Evolutionary conservation across 2,797 vertebrate genomes (phyloP).

Genomic region (Ctenopoma multispine): DNA sequence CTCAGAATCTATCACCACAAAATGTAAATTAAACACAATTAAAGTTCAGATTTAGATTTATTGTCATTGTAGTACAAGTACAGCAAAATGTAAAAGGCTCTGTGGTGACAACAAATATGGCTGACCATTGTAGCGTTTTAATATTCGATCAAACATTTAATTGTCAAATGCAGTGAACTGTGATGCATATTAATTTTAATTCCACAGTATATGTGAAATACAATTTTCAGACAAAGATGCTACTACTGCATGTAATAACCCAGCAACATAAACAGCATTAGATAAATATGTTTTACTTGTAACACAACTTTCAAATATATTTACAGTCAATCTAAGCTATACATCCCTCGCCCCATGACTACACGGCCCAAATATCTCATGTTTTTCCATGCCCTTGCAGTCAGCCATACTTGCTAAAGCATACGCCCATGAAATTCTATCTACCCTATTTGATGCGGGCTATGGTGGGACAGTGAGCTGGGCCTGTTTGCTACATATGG

Average conservation of each 20-base stretch:
- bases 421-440: constrained; percentile 87
- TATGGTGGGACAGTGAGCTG: constrained; percentile 40
- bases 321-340: neutral
- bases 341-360: constrained; percentile 28
- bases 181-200: neutral
- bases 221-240: neutral
- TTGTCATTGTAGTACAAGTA: too few species aligned
- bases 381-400: constrained; percentile 76
- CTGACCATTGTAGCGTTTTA: constrained; percentile 45
- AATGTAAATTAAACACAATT: constrained; percentile 29
- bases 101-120: constrained; percentile 65
- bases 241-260: neutral
- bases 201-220: neutral
- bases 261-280: neutral
- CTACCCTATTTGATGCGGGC: constrained; percentile 63
- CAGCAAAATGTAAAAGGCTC: too few species aligned
- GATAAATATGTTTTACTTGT: neutral
- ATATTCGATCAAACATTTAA: constrained; percentile 22
- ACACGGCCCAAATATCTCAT: constrained; percentile 50
- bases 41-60: too few species aligned
- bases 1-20: neutral
- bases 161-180: neutral
- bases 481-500: constrained; percentile 43
- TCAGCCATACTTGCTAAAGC: constrained; percentile 80
- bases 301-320: constrained; percentile 17